Evolutionary conservation across 2,888 invertebrate species (phyloP), one percentile per base, ranked within the genome.

Genomic region (Leucoptera coffeella): DNA sequence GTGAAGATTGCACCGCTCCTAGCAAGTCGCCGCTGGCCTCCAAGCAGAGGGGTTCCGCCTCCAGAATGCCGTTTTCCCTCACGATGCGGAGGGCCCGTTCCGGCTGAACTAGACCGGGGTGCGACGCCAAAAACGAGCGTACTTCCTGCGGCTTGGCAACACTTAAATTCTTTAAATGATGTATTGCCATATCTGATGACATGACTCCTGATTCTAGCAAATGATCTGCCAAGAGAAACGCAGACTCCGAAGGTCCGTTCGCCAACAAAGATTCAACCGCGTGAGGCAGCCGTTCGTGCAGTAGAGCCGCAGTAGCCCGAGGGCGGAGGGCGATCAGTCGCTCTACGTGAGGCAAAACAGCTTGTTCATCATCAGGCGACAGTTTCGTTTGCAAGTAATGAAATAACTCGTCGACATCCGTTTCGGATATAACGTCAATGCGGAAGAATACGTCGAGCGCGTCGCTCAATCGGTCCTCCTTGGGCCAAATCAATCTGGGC

Each of bases 11-110:
- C 12, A 69, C 47, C 12, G 69, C 71, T 9, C 43, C 60, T 26
- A 39, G 36, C 22, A 52, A 43, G 36, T 69, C 71, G 12, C 71
- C 69, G 22, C 45, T 43, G 15, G 61, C 57, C 38, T 69, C 71
- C 17, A 69, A 45, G 30, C 67, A 65, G 12, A 35, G 27, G 12
- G 69, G 54, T 38, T 58, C 65, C 4, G 65, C 65, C 12, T 52
- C 50, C 10, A 30, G 31, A 4, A 50, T 48, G 2, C 50, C 53
- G 20, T 42, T 37, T 29, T 50, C 50, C 14, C 46, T 47, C 21
- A 67, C 50, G 10, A 52, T 41, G 4, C 37, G 36, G 11, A 69
- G 40, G 15, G 69, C 65, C 11, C 58, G 55, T 36, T 69, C 69
- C 8, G 69, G 71, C 1, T 59, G 47, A 6, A 69, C 46, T 15